A percentile compares a stretch with the other conserved stretches of the same genome.
These are phyloP conservation scores for Campylorhamphus procurvoides DNA, from an alignment of 2,113 vertebrate genomes.

Conservation along the genomic window DNA sequence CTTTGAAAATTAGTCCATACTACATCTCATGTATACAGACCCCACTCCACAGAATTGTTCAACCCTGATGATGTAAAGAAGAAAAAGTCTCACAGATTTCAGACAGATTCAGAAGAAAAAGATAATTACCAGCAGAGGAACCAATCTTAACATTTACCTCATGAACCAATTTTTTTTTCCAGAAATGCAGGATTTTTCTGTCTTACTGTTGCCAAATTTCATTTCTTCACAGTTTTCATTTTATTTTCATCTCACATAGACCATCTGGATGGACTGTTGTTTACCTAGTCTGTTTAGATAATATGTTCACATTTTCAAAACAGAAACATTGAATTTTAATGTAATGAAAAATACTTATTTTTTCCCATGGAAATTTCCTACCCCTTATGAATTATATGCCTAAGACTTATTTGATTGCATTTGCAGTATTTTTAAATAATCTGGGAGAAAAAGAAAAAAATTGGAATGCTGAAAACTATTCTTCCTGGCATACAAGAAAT, in stretches of 20 bases:
- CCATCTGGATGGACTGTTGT: not conserved
- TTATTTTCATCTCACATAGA: not conserved
- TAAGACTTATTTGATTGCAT: not conserved
- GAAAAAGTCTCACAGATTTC: not conserved
- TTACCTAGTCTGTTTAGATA: not conserved
- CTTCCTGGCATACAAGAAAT: not conserved
- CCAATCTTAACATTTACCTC: not conserved
- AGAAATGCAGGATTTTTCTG: not conserved
- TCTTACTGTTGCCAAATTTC: not conserved
- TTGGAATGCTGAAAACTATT: rapidly evolving
- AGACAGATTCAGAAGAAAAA: not conserved
- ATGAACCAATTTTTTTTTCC: not conserved
- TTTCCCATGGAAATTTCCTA: not conserved
- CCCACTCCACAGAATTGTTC: not conserved
- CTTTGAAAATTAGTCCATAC: not conserved
- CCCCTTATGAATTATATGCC: not conserved
- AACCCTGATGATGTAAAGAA: not conserved
- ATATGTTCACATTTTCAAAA: not conserved
- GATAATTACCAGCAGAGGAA: not conserved
- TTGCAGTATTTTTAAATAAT: not conserved
- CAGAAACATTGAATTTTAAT: not conserved
- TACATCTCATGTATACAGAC: not conserved
- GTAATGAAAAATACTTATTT: not conserved
- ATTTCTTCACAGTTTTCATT: not conserved
- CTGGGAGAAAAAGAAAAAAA: not conserved